Evolutionary conservation across 2,888 invertebrate species (phyloP).

Genomic region (Prostheceraeus crozeri): DNA sequence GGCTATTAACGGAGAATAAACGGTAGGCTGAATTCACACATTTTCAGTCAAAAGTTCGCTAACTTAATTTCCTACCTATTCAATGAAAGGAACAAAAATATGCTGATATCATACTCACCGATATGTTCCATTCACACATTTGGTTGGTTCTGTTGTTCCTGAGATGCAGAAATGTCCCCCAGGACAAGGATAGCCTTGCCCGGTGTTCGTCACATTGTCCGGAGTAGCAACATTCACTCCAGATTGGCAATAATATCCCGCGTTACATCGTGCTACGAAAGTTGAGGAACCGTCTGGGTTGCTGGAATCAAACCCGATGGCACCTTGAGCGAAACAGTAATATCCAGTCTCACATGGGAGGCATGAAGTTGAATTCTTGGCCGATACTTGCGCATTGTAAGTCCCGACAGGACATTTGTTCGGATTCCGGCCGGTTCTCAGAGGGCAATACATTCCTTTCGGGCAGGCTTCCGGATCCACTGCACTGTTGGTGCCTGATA

Average conservation of each 20-base stretch:
- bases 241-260: background rate
- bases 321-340: background rate
- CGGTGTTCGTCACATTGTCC: background rate
- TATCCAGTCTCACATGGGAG: background rate
- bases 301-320: background rate
- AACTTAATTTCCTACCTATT: too few species aligned
- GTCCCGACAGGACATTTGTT: background rate
- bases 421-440: conserved; percentile 42
- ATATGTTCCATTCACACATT: conserved; percentile 50
- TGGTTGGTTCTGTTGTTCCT: conserved; percentile 47
- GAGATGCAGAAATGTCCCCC: conserved; percentile 48
- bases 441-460: conserved; percentile 48
- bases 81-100: too few species aligned
- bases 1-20: too few species aligned
- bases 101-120: background rate
- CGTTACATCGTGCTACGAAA: background rate
- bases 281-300: too few species aligned
- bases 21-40: too few species aligned
- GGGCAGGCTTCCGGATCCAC: conserved; percentile 42
- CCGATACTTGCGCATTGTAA: background rate
- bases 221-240: background rate
- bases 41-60: too few species aligned
- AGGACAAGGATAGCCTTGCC: conserved; percentile 49
- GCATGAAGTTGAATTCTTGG: background rate
- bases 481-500: conserved; percentile 45